Base-by-base conservation (phyloP, 2,113 vertebrate species). In the Corythornis cristatus region DNA sequence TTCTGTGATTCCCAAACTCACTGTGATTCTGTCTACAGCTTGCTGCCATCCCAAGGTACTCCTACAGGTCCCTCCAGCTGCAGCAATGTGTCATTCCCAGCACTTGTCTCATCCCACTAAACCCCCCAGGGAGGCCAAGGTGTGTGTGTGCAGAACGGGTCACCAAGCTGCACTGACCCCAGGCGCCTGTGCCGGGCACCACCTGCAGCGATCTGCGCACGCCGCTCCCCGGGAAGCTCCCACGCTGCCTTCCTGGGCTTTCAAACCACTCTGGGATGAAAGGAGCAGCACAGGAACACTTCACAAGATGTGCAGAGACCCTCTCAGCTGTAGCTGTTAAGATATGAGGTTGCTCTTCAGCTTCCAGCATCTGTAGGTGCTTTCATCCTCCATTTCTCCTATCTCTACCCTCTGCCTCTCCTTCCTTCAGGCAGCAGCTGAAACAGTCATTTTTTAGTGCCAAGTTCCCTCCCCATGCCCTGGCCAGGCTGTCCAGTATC, bases 101-200 rank as follows among this genome's bases (percentile, higher is more conserved):
- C 51, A 22, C 31, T 62, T 11, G 2, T 31, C 50, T 53, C 70
- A 5, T 40, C 42, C 3, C 62, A 18, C 28, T 5, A 19, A 66
- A 2, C 28, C 7, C n/a, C 50, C 21, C 46, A 29, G 42, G 18
- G 42, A 75, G 20, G 18, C 57, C 23, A n/a, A 16, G 48, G n/a
- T 8, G 40, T 11, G 5, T 23, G 26, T 33, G 25, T 14, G 57
- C 29, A 45, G 21, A 19, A 5, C 0, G 0, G 45, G 18, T 8
- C 64, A 64, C 15, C 17, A 6, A 14, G 26, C 50, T 46, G 40
- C 53, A 37, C 40, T 16, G 29, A 62, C 3, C 6, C 20, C 17
- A 2, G 18, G 40, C 4, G 8, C 23, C 35, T 5, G 4, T 14
- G 19, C 37, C 28, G 11, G 3, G 15, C 51, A 29, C 15, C 61